phyloP scores from a whole-genome alignment of 2,797 vertebrate genomes.

The Takifugu ocellatus region DNA sequence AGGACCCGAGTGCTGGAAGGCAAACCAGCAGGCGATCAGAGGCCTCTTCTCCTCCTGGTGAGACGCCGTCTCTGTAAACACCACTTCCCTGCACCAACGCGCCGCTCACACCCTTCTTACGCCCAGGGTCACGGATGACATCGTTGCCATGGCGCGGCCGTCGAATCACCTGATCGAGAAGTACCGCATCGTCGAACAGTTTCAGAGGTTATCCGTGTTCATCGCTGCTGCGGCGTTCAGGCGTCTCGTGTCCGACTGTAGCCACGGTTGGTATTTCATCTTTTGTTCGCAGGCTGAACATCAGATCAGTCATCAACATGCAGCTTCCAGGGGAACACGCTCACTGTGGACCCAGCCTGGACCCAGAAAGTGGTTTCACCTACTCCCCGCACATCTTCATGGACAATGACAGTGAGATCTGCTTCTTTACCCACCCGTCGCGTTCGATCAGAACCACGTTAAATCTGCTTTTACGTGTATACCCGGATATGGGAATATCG shows the following conservation, averaged over 20 bases:
- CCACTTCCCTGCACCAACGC: background rate
- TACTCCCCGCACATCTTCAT: conserved; percentile 82
- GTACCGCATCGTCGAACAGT: conserved; percentile 80
- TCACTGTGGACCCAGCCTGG: conserved; percentile 76
- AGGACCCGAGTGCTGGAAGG: conserved; percentile 76
- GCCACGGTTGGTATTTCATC: background rate
- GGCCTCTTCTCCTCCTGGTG: conserved; percentile 84
- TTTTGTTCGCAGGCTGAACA: conserved; percentile 68
- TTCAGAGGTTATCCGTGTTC: conserved; percentile 66
- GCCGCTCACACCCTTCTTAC: background rate
- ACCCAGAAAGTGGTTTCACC: conserved; percentile 78
- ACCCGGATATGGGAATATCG: background rate
- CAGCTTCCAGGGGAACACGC: conserved; percentile 81
- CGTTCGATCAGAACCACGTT: too few relatives aligned
- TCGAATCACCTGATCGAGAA: conserved; percentile 75
- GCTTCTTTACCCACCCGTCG: background rate
- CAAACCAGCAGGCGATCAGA: conserved; percentile 76
- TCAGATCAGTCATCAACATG: conserved; percentile 81
- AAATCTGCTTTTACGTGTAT: too few relatives aligned
- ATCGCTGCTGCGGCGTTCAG: background rate
- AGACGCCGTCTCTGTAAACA: conserved; percentile 27
- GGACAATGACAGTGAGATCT: conserved; percentile 79
- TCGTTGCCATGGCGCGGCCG: conserved; percentile 80
- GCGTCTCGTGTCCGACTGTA: background rate
- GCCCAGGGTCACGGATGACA: conserved; percentile 80